Evolutionary conservation across 2,888 invertebrate species (phyloP), one percentile per base, ranked within the genome.

Genomic region (Lysandra bellargus): DNA sequence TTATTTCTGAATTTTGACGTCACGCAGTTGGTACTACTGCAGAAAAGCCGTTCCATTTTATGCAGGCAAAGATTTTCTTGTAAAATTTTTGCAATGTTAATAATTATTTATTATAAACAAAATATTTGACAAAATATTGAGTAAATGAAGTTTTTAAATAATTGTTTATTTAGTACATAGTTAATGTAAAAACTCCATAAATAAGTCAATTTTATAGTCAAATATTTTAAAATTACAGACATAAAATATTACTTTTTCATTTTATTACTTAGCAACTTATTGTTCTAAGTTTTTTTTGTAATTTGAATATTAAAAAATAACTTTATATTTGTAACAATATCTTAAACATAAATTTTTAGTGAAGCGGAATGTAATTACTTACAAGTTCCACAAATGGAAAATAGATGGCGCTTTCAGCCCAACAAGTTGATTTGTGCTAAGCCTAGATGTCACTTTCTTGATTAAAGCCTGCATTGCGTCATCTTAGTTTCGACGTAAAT

Each of bases 1-100:
- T 91, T 91, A 92, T 92, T 91, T 92, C 90, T 90, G 90, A 88
- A 87, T 87, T 89, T 90, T 88, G 88, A 85, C 85, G 84, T 87
- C 85, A 86, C 83, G 78, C 79, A 78, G 85, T 88, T 92, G 92
- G 91, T 87, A 91, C 86, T 86, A 88, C 86, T 88, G 87, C 53
- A 57, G 49, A 80, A 80, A 79, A 80, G 78, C 72, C 83, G 85
- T 87, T 90, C 81, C 88, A 78, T 89, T 90, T 80, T 79, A 85
- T 80, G 23, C 72, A 69, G 33, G 14, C 33, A 14, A 33, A 33
- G 69, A 37, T 69, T 69, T 69, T 37, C 69, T 69, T 69, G 33
- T 30, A 17, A 14, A 30, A 33, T 1, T 33, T 69, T 33, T 4
- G 33, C 12, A 33, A 33, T 0, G 4, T 14, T 23, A 23, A 23